Base-by-base conservation (phyloP, 2,113 vertebrate genomes). In the Telmatochromis sp. region DNA sequence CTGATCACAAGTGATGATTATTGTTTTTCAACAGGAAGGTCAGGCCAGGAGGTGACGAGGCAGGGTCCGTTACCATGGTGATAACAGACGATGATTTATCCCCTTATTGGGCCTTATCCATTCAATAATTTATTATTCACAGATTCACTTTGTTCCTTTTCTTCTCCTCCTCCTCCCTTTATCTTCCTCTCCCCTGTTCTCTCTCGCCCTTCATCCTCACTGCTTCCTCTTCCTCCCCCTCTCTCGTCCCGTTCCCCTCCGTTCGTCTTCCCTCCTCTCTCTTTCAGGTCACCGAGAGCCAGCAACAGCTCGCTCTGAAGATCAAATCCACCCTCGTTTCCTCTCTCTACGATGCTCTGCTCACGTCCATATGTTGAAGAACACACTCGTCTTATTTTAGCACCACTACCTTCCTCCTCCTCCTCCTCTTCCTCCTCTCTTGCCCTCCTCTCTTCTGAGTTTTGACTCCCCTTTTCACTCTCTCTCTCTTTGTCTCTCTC, bases 211-310 rank as follows among this genome's bases (percentile, higher is more conserved):
- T 9, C 35, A 7, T n/a, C 58, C 51, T 58, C 9, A 2, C 47
- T 47, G 9, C 11, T 63, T 47, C 21, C 9, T 60, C 53, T 17
- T 68, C 80, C 82, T 73, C 63, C 42, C 53, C 47, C 80, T 42
- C 28, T 35, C 54, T 86, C 63, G 14, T 75, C 87, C 45, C 12
- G 6, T 50, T 13, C 26, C 57, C 51, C 73, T 89, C 82, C 42
- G 6, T 81, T 88, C 75, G 8, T 85, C 54, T 83, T 83, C 71
- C 71, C 79, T 7, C 85, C 65, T 80, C 63, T 91, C 87, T 91
- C 65, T 91, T 91, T 51, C 91, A 94, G 94, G 94, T 94, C 94
- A 94, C 33, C 86, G 89, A 92, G 89, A 91, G 57, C 14, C 89
- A 87, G 88, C 90, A 85, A 28, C 89, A 90, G 90, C 89, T 90